phyloP scores from a whole-genome alignment of 1,140 invertebrate species.

The Medauroidea extradentata region DNA sequence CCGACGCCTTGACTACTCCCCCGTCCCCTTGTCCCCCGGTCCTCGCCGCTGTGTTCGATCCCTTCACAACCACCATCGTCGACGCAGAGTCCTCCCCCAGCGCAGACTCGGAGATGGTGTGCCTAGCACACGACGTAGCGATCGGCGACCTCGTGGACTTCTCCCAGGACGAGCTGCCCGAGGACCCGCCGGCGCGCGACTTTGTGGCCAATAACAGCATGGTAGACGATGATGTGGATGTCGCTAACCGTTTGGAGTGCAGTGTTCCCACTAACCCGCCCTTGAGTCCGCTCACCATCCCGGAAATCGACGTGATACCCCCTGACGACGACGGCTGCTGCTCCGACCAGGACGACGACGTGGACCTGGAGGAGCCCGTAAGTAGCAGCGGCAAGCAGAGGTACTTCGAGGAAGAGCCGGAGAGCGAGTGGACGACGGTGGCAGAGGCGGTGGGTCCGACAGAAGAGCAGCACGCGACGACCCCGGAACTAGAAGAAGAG shows the following conservation, averaged over 20 bases:
- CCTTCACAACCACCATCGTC: background rate
- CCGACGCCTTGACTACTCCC: background rate
- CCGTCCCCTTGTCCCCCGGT: background rate
- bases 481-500: no score
- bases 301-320: constrained; percentile 3
- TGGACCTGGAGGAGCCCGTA: background rate
- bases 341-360: background rate
- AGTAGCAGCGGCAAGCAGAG: background rate
- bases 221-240: background rate
- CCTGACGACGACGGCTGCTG: constrained; percentile 3
- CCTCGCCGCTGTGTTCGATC: background rate
- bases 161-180: background rate
- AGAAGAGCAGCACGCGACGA: no score
- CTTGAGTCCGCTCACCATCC: background rate
- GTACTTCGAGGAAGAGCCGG: background rate
- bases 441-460: constrained; percentile 14
- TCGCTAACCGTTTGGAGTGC: background rate
- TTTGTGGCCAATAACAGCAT: background rate
- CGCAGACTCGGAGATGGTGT: background rate
- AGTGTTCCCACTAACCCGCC: no score
- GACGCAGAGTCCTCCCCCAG: background rate
- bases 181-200: background rate
- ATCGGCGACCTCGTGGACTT: background rate
- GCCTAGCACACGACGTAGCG: background rate
- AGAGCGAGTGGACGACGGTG: constrained; percentile 21